Evolutionary conservation across 2,113 vertebrate genomes (phyloP).

Genomic region (Plectropomus leopardus): DNA sequence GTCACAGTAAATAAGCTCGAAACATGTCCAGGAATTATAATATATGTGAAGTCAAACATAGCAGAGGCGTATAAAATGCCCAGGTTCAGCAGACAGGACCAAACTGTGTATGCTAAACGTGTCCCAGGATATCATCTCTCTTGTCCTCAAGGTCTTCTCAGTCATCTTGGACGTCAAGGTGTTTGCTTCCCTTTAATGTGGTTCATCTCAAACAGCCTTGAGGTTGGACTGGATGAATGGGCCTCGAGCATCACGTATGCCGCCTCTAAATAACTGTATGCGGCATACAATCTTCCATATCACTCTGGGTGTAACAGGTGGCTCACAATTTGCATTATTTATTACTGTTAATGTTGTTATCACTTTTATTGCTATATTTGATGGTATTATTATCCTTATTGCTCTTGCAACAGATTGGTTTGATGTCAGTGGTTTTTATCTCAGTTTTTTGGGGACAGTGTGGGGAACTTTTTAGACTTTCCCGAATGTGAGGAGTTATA

Average conservation of each 20-base stretch:
- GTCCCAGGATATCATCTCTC: constrained; percentile 58
- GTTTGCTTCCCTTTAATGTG: constrained; percentile 83
- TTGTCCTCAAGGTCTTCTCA: constrained; percentile 74
- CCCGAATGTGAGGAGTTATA: constrained; percentile 61
- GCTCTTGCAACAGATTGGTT: constrained; percentile 81
- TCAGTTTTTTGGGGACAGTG: constrained; percentile 67
- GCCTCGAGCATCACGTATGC: constrained; percentile 42
- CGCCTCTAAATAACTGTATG: constrained; percentile 44
- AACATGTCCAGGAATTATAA: constrained; percentile 39
- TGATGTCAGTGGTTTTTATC: constrained; percentile 81
- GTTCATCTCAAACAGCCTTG: constrained; percentile 64
- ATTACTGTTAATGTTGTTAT: constrained; percentile 81
- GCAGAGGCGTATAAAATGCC: constrained; percentile 14
- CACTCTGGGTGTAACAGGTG: constrained; percentile 67
- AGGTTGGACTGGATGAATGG: constrained; percentile 64
- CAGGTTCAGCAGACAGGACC: constrained; percentile 44
- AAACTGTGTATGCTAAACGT: constrained; percentile 37
- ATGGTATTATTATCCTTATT: constrained; percentile 83
- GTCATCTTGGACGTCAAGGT: constrained; percentile 63
- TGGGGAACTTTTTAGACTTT: constrained; percentile 57
- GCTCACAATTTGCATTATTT: constrained; percentile 81
- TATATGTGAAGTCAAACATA: constrained; percentile 29
- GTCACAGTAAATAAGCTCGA: constrained; percentile 64
- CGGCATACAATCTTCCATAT: constrained; percentile 73
- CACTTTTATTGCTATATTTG: constrained; percentile 81